Base-by-base conservation (phyloP, 2,888 invertebrate genomes). In the Temnothorax rugatulus region DNA sequence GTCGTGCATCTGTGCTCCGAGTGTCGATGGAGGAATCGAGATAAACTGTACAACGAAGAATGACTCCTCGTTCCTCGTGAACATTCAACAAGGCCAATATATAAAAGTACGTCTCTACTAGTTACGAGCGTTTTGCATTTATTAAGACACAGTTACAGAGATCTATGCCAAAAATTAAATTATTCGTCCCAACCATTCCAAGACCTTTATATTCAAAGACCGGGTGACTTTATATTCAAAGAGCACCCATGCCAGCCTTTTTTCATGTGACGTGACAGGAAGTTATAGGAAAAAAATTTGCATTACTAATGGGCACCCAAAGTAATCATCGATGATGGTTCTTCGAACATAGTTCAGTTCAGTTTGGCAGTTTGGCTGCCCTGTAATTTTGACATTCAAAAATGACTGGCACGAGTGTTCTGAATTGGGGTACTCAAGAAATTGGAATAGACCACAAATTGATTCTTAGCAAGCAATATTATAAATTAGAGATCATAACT, bases 31-130 rank as follows among this genome's bases (percentile, higher is more conserved):
- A 0, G 88, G 85, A 18, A 86, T 86, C 52, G 90, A 91, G 75
- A 85, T 92, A n/a, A 59, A 77, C 25, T 93, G 93, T 50, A 50
- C 54, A 0, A 86, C 83, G 2, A 82, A 38, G 2, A 77, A 79
- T 15, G 59, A 88, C 5, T 79, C 88, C 1, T 64, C 79, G 11
- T 89, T 92, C 79, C 61, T 87, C 21, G 86, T 93, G 9, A 84
- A 87, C 8, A 87, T 92, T 41, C 66, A 82, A 8, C 84, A 88
- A 7, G n/a, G 82, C 21, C 41, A 84, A 0, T 90, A 86, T 47
- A 69, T 92, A 1, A 76, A 83, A 83, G 86, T 93, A 57, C 75
- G 83, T 41, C 3, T 9, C 4, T 7, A 63, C 29, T 34, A 41
- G 18, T 34, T 4, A 66, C 25, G 9, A 47, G 9, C 15, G 9